Evolutionary conservation across 2,113 vertebrate genomes (phyloP).

Genomic region (Corvus cornix): DNA sequence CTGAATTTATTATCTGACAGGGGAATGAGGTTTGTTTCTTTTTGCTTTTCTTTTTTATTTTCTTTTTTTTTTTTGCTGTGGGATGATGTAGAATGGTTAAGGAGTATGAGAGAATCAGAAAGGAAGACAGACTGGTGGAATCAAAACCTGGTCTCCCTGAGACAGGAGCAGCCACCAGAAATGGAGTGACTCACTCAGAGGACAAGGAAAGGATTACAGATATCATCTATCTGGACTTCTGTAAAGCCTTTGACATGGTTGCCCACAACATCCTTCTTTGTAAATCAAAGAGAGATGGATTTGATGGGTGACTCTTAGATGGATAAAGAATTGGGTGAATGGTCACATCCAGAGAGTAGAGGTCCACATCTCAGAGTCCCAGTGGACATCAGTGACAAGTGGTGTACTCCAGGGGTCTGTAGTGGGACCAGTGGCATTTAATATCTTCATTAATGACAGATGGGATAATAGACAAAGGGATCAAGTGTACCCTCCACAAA

Average conservation of each 20-base stretch:
- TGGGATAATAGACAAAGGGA: not conserved
- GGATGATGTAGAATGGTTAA: not conserved
- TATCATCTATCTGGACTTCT: not conserved
- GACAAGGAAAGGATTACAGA: not conserved
- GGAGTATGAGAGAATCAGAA: not conserved
- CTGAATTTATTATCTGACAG: not conserved
- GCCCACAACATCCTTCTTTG: not conserved
- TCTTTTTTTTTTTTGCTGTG: not conserved
- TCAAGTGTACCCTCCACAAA: not conserved
- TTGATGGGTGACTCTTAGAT: not conserved
- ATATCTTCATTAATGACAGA: not conserved
- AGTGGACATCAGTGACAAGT: not conserved
- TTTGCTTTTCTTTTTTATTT: not conserved
- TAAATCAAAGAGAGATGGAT: not conserved
- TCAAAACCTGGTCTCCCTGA: not conserved
- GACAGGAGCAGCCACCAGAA: not conserved
- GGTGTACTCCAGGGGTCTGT: not conserved
- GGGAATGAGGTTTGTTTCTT: rapidly evolving
- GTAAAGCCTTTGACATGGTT: not conserved
- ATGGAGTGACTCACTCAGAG: not conserved
- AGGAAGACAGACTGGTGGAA: not conserved
- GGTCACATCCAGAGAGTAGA: not conserved
- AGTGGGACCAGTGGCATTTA: not conserved
- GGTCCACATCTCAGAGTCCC: not conserved
- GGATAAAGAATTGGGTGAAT: not conserved